Base-by-base conservation (phyloP, 2,888 invertebrate species). In the Volucella inflata region DNA sequence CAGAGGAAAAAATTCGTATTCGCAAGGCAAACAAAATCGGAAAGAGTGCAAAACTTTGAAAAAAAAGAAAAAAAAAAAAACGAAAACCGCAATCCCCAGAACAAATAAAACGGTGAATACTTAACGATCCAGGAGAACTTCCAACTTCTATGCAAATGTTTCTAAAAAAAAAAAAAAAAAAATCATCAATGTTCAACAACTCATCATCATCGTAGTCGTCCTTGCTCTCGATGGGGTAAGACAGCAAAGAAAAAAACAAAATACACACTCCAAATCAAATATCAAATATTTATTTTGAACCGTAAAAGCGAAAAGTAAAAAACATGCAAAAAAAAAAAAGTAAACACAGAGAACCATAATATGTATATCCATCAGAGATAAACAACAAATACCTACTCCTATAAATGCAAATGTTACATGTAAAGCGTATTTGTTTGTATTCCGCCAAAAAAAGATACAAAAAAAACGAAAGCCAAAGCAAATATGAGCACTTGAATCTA, bases 261-360 rank as follows among this genome's bases (percentile, higher is more conserved):
- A 10, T 21, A 53, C 11, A n/a, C 30, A 30, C 30, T 10, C 14
- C n/a, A 53, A 67, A 53, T n/a, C 30, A 30, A 51, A 53, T 30
- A 68, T 68, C 17, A 70, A 70, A 57, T 70, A 70, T 70, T 70
- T 57, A 57, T 46, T 38, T 12, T 44, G 38, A 57, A 36, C 68
- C 16, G 38, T 55, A 68, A 68, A 68, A 16, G 16, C 16, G 55
- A 68, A 57, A 14, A n/a, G n/a, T n/a, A 36, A 16, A 48, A 21
- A 2, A 21, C 2, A 21, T 2, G 0, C 2, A 21, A 21, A 68
- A 2, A 21, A 30, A 3, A 30, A 68, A 68, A 36, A 30, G 11
- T 53, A 68, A 57, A 11, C 9, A 4, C 30, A 11, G 11, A 38
- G 62, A n/a, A 6, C 36, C 51, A 4, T 21, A 67, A 44, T 30